Evolutionary conservation across 2,888 invertebrate species (phyloP).

Genomic region (Scaptomyza flava): DNA sequence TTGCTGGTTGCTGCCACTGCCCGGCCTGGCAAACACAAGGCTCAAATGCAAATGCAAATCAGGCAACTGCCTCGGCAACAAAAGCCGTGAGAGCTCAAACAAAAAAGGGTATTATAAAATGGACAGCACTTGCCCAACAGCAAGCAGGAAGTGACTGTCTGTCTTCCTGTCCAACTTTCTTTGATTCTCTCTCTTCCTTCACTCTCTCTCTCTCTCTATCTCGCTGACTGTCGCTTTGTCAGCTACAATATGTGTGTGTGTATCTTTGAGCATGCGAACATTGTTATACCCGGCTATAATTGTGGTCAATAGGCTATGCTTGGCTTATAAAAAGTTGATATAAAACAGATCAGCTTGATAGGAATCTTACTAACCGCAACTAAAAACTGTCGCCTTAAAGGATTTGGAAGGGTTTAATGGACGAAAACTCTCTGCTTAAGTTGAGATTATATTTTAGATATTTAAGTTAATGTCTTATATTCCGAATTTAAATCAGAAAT

Average conservation of each 20-base stretch:
- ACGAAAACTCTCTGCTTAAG: neutral
- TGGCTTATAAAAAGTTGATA: neutral
- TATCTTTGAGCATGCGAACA: constrained; percentile 26
- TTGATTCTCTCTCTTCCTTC: neutral
- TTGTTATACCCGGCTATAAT: constrained; percentile 29
- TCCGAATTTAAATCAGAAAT: too few relatives aligned
- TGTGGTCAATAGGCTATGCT: neutral
- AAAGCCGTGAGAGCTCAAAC: constrained; percentile 52
- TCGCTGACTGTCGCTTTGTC: constrained; percentile 25
- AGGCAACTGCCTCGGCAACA: constrained; percentile 62
- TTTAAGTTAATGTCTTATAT: too few relatives aligned
- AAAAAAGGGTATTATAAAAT: constrained; percentile 70
- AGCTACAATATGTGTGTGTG: constrained; percentile 19
- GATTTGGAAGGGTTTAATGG: neutral
- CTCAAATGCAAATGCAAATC: constrained; percentile 61
- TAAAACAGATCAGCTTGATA: neutral
- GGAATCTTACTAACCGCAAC: neutral
- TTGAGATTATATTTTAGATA: neutral
- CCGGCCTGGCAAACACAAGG: constrained; percentile 26
- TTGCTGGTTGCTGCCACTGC: neutral
- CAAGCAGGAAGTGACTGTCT: constrained; percentile 54
- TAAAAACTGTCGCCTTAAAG: constrained; percentile 1
- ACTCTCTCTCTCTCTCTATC: constrained; percentile 1
- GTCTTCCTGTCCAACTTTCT: constrained; percentile 23
- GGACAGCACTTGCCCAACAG: constrained; percentile 37